A percentile compares a stretch with the other conserved stretches of the same genome.
These are phyloP conservation scores for Lingula anatina DNA, from an alignment of 2,888 invertebrate genomes.

Conservation along the genomic window DNA sequence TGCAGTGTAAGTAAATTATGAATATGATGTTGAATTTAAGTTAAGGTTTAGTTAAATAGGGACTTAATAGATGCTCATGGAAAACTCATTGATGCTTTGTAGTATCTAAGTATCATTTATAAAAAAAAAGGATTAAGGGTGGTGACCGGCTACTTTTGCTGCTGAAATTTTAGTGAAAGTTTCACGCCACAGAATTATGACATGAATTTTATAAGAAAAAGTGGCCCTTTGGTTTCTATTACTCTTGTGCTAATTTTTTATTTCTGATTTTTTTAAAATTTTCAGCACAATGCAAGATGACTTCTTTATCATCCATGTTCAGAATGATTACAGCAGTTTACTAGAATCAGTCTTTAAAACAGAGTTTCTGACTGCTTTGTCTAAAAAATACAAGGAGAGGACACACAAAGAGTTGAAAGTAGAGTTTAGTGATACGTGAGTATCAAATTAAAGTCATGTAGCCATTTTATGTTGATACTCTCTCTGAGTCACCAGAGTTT, in stretches of 20 bases:
- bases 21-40: no score
- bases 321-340: constrained; percentile 62
- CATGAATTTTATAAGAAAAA: background rate
- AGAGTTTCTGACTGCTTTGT: constrained; percentile 61
- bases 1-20: no score
- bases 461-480: no score
- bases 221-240: background rate
- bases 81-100: no score
- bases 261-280: constrained; percentile 10
- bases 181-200: background rate
- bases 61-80: no score
- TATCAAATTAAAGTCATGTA: no score
- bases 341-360: constrained; percentile 64
- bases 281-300: constrained; percentile 60
- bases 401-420: constrained; percentile 42
- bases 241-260: background rate
- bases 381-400: constrained; percentile 44
- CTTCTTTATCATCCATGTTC: constrained; percentile 60
- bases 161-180: background rate
- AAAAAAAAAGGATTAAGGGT: background rate
- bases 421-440: constrained; percentile 59
- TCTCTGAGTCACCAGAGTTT: no score
- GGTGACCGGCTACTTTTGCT: background rate
- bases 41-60: no score
- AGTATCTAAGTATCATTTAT: no score